A percentile compares a stretch with the other conserved stretches of the same genome.
Conservation (phyloP, 2,113 vertebrate species). For the Phoxinus phoxinus region DNA sequence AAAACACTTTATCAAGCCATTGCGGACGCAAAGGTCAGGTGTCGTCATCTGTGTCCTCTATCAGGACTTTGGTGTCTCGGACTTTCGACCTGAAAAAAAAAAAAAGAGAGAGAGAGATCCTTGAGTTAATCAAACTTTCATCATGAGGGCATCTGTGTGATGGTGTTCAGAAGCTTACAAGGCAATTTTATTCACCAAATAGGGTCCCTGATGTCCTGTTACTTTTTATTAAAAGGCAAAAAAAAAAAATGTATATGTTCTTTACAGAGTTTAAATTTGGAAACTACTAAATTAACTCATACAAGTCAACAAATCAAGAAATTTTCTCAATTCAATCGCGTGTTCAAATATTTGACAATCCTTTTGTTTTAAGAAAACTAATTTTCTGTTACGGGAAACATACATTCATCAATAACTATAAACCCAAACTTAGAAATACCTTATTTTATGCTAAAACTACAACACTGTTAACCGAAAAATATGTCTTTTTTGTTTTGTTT, state of each 20-base stretch:
- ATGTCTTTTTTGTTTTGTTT: too few species aligned
- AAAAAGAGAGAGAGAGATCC: neutral
- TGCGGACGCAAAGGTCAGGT: constrained; percentile 85
- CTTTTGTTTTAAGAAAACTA: neutral
- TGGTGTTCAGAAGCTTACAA: neutral
- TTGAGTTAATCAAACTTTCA: neutral
- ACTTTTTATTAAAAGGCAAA: neutral
- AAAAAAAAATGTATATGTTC: too few species aligned
- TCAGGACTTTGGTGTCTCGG: constrained; percentile 94
- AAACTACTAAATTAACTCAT: neutral
- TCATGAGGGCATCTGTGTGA: neutral
- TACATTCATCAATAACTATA: neutral
- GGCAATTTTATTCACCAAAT: neutral
- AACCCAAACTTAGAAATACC: neutral
- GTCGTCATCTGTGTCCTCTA: constrained; percentile 97
- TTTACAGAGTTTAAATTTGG: neutral
- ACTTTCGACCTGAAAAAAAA: constrained; percentile 83
- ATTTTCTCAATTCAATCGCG: neutral
- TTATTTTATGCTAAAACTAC: neutral
- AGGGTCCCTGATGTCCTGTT: neutral
- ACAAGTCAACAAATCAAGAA: neutral
- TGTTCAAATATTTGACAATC: neutral
- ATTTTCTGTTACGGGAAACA: neutral
- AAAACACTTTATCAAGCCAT: constrained; percentile 72
- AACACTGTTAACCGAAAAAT: neutral